Conservation (phyloP, 1,140 invertebrate species). For the Araneus ventricosus region DNA sequence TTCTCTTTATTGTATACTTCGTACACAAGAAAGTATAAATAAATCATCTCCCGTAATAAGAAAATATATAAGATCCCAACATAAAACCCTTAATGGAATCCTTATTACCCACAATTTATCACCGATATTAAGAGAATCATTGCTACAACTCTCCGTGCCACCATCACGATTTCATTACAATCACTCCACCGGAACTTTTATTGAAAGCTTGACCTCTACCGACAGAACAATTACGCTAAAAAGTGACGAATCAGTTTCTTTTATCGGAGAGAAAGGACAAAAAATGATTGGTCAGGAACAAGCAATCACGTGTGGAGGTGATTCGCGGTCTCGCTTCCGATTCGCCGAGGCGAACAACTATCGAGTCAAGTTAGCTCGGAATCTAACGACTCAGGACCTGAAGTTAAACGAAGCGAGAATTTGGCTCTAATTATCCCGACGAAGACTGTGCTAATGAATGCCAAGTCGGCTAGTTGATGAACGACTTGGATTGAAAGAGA, state of each 20-base stretch:
- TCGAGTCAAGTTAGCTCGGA: not conserved
- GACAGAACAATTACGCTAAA: not conserved
- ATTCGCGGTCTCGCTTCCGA: not conserved
- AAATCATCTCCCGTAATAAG: no score
- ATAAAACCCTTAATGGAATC: not conserved
- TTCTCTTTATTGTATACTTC: no score
- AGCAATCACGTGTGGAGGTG: not conserved
- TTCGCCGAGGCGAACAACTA: not conserved
- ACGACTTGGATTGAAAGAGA: not conserved
- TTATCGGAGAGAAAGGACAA: not conserved
- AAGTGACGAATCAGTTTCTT: not conserved
- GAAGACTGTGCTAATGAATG: not conserved
- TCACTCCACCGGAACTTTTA: not conserved
- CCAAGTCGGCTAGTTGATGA: not conserved
- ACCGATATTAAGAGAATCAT: not conserved
- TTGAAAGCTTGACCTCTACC: not conserved
- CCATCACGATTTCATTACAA: not conserved
- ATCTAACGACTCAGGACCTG: no score
- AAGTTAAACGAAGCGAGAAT: not conserved
- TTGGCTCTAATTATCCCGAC: not conserved
- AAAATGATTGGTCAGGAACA: not conserved
- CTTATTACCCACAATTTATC: not conserved
- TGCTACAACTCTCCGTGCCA: not conserved
- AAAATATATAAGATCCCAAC: no score
- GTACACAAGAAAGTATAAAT: no score